Percentiles rank a stretch among this genome's conserved stretches.
phyloP scores from a whole-genome alignment of 2,113 vertebrate species.

The Lepidothrix coronata region DNA sequence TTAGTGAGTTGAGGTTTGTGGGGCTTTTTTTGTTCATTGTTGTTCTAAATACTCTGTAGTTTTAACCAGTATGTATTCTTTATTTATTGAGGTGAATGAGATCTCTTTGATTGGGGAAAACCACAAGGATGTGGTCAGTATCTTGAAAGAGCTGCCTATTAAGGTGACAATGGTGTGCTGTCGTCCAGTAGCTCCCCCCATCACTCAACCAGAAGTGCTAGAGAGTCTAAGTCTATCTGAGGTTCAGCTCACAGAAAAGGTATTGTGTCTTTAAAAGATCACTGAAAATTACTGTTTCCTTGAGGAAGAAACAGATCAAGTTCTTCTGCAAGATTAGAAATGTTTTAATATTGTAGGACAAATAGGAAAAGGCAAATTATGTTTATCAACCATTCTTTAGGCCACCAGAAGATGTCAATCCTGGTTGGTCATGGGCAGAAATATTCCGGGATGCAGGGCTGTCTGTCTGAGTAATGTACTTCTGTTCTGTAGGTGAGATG shows the following conservation, averaged over 20 bases:
- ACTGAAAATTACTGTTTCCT: not conserved
- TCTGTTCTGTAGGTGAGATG: not conserved
- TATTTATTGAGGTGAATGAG: conserved; percentile 85
- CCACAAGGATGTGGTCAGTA: conserved; percentile 91
- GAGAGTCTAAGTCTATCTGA: conserved; percentile 62
- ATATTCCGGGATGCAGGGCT: not conserved
- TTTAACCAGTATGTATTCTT: not conserved
- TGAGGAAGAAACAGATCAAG: not conserved
- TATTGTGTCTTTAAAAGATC: not conserved
- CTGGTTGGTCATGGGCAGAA: not conserved
- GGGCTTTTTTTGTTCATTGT: not conserved
- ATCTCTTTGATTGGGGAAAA: conserved; percentile 89
- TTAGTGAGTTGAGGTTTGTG: not conserved
- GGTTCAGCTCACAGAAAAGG: conserved; percentile 73
- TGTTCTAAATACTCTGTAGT: not conserved
- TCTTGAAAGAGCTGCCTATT: conserved; percentile 92
- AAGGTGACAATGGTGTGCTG: conserved; percentile 90
- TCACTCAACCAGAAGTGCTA: conserved; percentile 57
- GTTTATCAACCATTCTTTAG: accelerated
- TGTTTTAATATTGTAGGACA: not conserved
- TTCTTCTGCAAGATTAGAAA: not conserved
- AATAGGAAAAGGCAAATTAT: not conserved
- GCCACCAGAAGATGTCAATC: not conserved
- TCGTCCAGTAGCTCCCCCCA: conserved; percentile 74
- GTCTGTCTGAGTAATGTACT: not conserved